Conservation (phyloP, 2,888 invertebrate genomes). For the Ochropacha duplaris region DNA sequence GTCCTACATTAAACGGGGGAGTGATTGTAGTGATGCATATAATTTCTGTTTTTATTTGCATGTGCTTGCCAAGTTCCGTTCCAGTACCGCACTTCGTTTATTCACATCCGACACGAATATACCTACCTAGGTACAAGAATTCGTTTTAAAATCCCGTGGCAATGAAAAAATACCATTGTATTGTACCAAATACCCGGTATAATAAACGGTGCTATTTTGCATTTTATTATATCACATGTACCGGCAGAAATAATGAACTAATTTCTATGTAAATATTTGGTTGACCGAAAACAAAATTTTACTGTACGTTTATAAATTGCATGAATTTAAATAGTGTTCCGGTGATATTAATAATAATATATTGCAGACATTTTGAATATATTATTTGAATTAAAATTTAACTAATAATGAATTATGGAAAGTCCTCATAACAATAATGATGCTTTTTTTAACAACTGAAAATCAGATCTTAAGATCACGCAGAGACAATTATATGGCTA, state of each 20-base stretch:
- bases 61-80: neutral
- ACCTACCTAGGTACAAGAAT: neutral
- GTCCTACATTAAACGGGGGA: too few relatives aligned
- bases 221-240: slow-evolving; percentile 38
- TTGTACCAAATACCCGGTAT: slow-evolving; percentile 22
- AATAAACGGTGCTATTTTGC: slow-evolving; percentile 26
- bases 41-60: neutral
- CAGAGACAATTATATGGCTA: too few relatives aligned
- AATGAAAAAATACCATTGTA: slow-evolving; percentile 13
- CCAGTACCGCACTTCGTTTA: neutral
- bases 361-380: neutral
- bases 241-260: slow-evolving; percentile 21
- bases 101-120: neutral
- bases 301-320: slow-evolving; percentile 8
- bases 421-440: too few relatives aligned
- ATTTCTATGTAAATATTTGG: slow-evolving; percentile 37
- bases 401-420: neutral
- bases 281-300: slow-evolving; percentile 8
- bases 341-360: neutral
- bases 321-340: slow-evolving; percentile 6
- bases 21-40: neutral
- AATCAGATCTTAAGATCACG: too few relatives aligned
- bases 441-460: too few relatives aligned
- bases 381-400: neutral
- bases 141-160: neutral